These are phyloP conservation scores for Dicranocentrus wangi DNA, from an alignment of 2,888 invertebrate species.

Conservation along the genomic window DNA sequence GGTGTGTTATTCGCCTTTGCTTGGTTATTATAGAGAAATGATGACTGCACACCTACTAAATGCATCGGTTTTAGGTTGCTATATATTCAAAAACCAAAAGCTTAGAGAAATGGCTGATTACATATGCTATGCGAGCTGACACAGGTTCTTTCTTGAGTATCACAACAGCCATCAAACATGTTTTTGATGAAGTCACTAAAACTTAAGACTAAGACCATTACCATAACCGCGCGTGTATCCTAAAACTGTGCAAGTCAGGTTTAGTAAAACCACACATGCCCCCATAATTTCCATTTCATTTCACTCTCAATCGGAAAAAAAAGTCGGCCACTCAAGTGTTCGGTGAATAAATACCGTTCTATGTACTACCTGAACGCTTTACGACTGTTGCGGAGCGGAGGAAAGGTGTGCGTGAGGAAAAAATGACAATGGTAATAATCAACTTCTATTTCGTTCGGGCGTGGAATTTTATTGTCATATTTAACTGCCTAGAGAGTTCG, in stretches of 20 bases:
- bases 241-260: too few species aligned
- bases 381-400: too few species aligned
- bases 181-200: conserved; percentile 44
- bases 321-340: conserved; percentile 42
- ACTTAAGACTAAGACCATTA: background rate
- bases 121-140: background rate
- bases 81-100: background rate
- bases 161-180: background rate
- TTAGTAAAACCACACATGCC: background rate
- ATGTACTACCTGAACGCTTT: background rate
- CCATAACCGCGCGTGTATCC: background rate
- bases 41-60: background rate
- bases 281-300: conserved; percentile 31
- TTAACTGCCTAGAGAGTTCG: background rate
- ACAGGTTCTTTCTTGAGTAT: background rate
- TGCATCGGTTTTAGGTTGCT: background rate
- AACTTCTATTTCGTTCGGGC: conserved; percentile 37
- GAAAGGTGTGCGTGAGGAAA: too few species aligned
- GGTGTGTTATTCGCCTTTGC: background rate
- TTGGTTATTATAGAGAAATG: background rate
- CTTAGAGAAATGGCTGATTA: conserved; percentile 4
- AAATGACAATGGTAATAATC: conserved; percentile 23
- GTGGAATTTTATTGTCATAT: background rate
- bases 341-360: background rate
- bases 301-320: conserved; percentile 48